These are phyloP conservation scores for Etheostoma cragini DNA, from an alignment of 2,113 vertebrate genomes.

Conservation along the genomic window DNA sequence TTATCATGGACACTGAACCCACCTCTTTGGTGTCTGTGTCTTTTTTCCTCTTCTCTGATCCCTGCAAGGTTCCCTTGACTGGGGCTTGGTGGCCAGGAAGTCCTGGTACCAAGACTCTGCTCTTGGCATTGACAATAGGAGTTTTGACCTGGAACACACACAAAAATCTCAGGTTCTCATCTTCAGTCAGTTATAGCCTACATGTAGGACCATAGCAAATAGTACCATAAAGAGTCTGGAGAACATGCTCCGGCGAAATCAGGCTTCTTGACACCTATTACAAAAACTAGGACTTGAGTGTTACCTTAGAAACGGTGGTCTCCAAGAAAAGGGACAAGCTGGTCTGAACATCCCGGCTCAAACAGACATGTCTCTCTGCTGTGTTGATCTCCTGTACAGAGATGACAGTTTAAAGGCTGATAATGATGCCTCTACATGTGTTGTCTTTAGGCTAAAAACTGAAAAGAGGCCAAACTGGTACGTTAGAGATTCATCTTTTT, in stretches of 20 bases:
- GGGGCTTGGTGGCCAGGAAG: conserved; percentile 92
- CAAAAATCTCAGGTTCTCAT: background rate
- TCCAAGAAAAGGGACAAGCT: conserved; percentile 89
- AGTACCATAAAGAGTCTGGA: accelerated
- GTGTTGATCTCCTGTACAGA: conserved; percentile 87
- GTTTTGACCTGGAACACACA: conserved; percentile 89
- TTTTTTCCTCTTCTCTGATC: conserved; percentile 89
- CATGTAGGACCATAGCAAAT: background rate
- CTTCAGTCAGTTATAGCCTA: too few relatives aligned
- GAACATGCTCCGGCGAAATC: accelerated
- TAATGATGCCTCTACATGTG: too few relatives aligned
- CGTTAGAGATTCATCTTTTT: background rate
- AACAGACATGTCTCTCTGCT: conserved; percentile 90
- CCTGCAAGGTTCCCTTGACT: conserved; percentile 75
- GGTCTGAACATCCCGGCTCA: conserved; percentile 91
- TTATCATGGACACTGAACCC: conserved; percentile 2
- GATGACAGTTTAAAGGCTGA: background rate
- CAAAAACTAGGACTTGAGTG: background rate
- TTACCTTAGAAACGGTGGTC: conserved; percentile 92
- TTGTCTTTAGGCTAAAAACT: background rate
- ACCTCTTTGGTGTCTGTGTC: conserved; percentile 87
- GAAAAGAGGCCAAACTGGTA: background rate
- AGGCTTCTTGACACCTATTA: background rate
- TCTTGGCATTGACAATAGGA: conserved; percentile 87
- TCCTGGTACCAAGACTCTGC: conserved; percentile 93